Evolutionary conservation across 2,797 vertebrate species (phyloP).

Genomic region (Poeciliopsis presidionis): DNA sequence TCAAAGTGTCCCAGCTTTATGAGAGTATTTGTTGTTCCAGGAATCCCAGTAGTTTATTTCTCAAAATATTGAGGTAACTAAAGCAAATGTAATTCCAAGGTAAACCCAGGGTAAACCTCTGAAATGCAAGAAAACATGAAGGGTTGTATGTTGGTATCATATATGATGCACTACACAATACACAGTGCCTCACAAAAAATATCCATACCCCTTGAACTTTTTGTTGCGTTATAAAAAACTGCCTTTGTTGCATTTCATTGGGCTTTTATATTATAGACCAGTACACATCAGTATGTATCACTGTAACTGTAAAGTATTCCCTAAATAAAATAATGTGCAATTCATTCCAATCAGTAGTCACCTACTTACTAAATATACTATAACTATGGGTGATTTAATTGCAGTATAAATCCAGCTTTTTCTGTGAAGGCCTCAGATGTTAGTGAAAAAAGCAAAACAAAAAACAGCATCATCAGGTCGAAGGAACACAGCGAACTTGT

Average conservation of each 20-base stretch:
- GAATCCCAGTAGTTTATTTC: constrained; percentile 20
- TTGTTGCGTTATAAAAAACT: neutral
- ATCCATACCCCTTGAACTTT: neutral
- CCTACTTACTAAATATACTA: neutral
- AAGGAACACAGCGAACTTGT: neutral
- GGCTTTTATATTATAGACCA: neutral
- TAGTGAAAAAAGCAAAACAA: neutral
- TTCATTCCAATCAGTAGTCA: neutral
- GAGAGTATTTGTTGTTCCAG: constrained; percentile 20
- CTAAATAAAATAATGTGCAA: neutral
- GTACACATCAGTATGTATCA: neutral
- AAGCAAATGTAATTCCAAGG: constrained; percentile 29
- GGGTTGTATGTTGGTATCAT: constrained; percentile 20
- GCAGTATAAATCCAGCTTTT: neutral
- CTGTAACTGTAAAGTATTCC: neutral
- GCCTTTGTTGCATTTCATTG: neutral
- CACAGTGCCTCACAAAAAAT: constrained; percentile 1
- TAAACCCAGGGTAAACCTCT: constrained; percentile 26
- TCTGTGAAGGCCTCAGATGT: neutral
- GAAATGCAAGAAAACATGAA: constrained; percentile 10
- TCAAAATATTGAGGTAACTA: constrained; percentile 38
- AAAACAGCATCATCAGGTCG: neutral
- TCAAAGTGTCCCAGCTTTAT: neutral
- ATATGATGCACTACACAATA: constrained; percentile 21
- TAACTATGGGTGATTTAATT: neutral